A percentile compares a stretch with the other conserved stretches of the same genome.
Evolutionary conservation across 1,140 invertebrate genomes (phyloP).

Genomic region (Lasaia peninsularis): DNA sequence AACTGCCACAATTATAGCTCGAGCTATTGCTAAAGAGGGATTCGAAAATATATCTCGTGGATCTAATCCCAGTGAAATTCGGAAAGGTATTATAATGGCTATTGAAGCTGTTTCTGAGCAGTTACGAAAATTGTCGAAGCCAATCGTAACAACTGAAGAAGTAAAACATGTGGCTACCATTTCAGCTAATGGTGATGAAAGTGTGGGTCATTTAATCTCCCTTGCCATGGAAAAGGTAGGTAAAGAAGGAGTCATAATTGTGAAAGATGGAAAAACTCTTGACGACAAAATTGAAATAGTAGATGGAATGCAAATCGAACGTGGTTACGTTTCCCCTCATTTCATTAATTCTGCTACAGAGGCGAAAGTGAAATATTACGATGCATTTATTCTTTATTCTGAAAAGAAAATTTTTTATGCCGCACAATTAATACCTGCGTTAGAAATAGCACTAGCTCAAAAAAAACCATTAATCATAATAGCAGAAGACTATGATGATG

Average conservation of each 20-base stretch:
- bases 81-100: conserved; percentile 97
- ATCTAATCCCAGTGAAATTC: conserved; percentile 98
- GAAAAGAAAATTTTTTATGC: conserved; percentile 99
- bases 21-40: conserved; percentile 98
- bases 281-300: conserved; percentile 98
- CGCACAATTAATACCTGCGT: conserved; percentile 97
- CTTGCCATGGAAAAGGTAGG: conserved; percentile 99
- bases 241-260: conserved; percentile 98
- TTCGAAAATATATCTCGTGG: conserved; percentile 99
- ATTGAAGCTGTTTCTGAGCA: conserved; percentile 95
- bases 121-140: conserved; percentile 93
- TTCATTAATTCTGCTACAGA: conserved; percentile 99
- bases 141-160: conserved; percentile 98
- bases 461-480: conserved; percentile 97
- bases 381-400: conserved; percentile 94
- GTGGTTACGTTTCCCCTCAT: conserved; percentile 99
- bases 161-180: conserved; percentile 99
- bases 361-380: conserved; percentile 99
- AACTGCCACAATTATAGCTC: conserved; percentile 97
- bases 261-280: conserved; percentile 99
- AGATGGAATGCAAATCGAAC: conserved; percentile 99
- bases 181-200: conserved; percentile 97
- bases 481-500: conserved; percentile 99
- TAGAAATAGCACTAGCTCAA: conserved; percentile 96
- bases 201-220: conserved; percentile 96